A percentile compares a stretch with the other conserved stretches of the same genome.
Conservation (phyloP, 1,140 invertebrate genomes). For the Hypsibius dujardini region DNA sequence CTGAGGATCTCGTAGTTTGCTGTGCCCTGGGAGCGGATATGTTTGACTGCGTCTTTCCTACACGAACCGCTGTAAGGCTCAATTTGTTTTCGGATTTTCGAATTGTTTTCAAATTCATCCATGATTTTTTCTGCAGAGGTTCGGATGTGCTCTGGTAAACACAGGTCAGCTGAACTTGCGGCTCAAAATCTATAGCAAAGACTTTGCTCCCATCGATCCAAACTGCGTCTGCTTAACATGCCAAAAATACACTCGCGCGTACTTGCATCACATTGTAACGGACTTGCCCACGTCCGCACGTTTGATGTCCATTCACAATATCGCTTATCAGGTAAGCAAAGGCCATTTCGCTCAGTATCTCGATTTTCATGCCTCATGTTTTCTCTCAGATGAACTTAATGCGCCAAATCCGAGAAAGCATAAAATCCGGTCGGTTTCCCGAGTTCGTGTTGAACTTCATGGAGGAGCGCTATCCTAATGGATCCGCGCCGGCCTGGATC, state of each 20-base stretch:
- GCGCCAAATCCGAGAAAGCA: conserved; percentile 59
- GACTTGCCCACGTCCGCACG: conserved; percentile 78
- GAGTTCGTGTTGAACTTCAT: conserved; percentile 67
- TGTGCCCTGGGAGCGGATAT: conserved; percentile 89
- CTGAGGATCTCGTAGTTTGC: conserved; percentile 89
- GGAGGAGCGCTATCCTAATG: conserved; percentile 46
- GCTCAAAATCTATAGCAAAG: conserved; percentile 51
- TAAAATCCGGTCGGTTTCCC: conserved; percentile 57
- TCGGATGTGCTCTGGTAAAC: conserved; percentile 72
- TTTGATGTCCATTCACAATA: conserved; percentile 75
- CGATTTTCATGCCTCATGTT: neutral
- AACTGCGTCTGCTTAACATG: conserved; percentile 77
- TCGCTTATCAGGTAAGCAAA: conserved; percentile 53
- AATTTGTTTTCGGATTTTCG: neutral
- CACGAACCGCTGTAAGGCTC: conserved; percentile 27
- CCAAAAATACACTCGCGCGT: conserved; percentile 63
- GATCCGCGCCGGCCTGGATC: conserved; percentile 64
- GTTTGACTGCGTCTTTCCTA: conserved; percentile 83
- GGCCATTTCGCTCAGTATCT: neutral
- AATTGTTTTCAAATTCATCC: conserved; percentile 12
- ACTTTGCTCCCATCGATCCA: conserved; percentile 69
- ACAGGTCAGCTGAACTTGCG: conserved; percentile 69
- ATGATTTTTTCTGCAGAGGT: conserved; percentile 50
- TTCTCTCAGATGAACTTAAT: conserved; percentile 57
- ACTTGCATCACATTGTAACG: conserved; percentile 66